phyloP scores from a whole-genome alignment of 1,140 invertebrate genomes.

The Aphidius ervi region DNA sequence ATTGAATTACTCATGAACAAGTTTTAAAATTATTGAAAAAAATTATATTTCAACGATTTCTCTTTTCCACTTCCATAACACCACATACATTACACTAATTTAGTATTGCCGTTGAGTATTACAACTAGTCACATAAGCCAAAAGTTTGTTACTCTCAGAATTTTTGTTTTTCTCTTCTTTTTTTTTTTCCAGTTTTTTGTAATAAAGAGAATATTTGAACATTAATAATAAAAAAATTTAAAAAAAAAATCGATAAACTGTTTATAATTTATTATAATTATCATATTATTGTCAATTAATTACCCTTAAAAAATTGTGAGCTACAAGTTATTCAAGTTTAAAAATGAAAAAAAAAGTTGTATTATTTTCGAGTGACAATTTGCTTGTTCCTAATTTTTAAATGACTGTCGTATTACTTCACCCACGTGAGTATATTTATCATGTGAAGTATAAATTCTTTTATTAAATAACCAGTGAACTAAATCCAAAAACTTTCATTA shows the following conservation, averaged over 20 bases:
- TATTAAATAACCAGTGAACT: too few species aligned
- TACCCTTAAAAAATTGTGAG: not conserved
- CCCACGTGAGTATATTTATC: constrained; percentile 17
- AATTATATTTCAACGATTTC: constrained; percentile 8
- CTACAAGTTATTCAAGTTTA: not conserved
- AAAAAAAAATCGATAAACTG: not conserved
- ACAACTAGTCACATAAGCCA: constrained; percentile 50
- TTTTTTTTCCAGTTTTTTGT: constrained; percentile 44
- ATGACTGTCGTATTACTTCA: constrained; percentile 14
- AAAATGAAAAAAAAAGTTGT: not conserved
- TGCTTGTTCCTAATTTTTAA: constrained; percentile 20
- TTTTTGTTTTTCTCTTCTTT: constrained; percentile 27
- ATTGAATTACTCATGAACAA: too few species aligned
- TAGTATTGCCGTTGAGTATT: constrained; percentile 50
- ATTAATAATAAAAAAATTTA: not conserved
- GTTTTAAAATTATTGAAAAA: not conserved
- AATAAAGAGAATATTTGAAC: constrained; percentile 41
- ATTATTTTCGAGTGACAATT: constrained; percentile 12
- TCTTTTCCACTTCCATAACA: constrained; percentile 18
- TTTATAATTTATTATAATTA: not conserved
- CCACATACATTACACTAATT: constrained; percentile 39
- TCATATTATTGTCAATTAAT: not conserved
- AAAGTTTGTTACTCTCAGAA: constrained; percentile 47
- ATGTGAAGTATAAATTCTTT: not conserved
- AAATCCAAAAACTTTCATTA: too few species aligned